Evolutionary conservation across 1,140 invertebrate genomes (phyloP).

Genomic region (Antheraea pernyi): DNA sequence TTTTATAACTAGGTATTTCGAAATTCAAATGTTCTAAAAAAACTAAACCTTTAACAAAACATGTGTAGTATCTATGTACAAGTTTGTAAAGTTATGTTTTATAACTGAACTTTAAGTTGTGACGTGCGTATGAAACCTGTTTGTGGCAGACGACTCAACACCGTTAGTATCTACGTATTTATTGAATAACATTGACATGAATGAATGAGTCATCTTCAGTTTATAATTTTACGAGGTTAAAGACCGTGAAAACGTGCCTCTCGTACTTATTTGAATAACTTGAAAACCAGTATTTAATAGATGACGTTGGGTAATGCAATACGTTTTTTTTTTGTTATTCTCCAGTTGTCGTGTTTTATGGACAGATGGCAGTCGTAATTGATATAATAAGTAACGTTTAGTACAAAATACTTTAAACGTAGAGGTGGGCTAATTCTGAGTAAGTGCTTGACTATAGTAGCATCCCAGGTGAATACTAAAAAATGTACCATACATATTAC

Average conservation of each 20-base stretch:
- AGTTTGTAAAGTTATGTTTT: background rate
- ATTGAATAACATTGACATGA: conserved; percentile 3
- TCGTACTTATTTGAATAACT: background rate
- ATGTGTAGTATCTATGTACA: too few species aligned
- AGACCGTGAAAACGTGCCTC: conserved; percentile 7
- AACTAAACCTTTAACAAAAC: too few species aligned
- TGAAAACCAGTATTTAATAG: background rate
- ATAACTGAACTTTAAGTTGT: background rate
- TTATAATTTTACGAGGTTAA: conserved; percentile 15
- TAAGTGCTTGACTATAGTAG: too few species aligned
- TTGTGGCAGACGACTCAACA: conserved; percentile 3
- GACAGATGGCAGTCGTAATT: too few species aligned
- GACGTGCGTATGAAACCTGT: background rate
- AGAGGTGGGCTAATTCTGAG: too few species aligned
- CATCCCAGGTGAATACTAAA: too few species aligned
- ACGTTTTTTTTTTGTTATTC: background rate
- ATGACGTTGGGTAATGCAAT: background rate
- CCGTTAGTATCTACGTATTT: background rate
- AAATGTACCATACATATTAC: too few species aligned
- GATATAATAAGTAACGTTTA: too few species aligned
- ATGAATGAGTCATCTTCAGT: conserved; percentile 24
- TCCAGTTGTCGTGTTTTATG: too few species aligned
- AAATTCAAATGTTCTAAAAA: too few species aligned
- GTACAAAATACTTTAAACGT: too few species aligned
- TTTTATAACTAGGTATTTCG: too few species aligned